Evolutionary conservation across 2,888 invertebrate genomes (phyloP), one percentile per base, ranked within the genome.

Genomic region (Sussaba pulchella): DNA sequence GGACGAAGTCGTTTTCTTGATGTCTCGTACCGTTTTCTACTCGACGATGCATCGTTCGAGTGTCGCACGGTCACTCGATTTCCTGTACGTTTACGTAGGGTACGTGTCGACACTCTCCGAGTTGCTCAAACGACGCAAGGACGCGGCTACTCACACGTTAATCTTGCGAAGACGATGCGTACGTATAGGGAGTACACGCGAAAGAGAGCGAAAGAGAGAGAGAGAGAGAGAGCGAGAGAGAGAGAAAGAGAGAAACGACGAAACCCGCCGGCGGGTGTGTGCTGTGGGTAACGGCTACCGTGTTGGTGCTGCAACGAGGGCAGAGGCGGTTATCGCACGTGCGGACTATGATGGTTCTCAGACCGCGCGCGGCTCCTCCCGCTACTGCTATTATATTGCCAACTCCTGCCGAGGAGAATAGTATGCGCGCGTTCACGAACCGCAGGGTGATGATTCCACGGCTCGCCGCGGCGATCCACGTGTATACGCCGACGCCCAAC

Each of bases 201-300:
- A 21, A 36, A 14, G 14, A 21, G 43, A 17, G 31, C 4, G 64
- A 61, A 14, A 50, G 50, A 52, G 57, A 43, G 24, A 31, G n/a
- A 50, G 31, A 39, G 61, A 43, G 70, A 21, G 47, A 24, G 14
- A 21, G 43, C 12, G 31, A 10, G 64, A 61, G 14, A 50, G 50
- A 59, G 63, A 43, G 24, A 31, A 12, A 50, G 21, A 24, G 61
- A 47, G 59, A 69, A 21, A 39, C 61, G 75, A 66, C 45, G 57
- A 74, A 74, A 3, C 21, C 24, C 43, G 79, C 79, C 71, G 59
- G 70, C 43, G 73, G 73, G 73, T 78, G 73, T 78, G 66, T 72
- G 71, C 76, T 78, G 66, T 72, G 71, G 73, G 73, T 82, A 79
- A 82, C 69, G 75, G 83, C 83, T 83, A 82, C 83, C 73, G 83